A percentile compares a stretch with the other conserved stretches of the same genome.
Evolutionary conservation across 2,888 invertebrate species (phyloP).

Genomic region (Meteorus colon): DNA sequence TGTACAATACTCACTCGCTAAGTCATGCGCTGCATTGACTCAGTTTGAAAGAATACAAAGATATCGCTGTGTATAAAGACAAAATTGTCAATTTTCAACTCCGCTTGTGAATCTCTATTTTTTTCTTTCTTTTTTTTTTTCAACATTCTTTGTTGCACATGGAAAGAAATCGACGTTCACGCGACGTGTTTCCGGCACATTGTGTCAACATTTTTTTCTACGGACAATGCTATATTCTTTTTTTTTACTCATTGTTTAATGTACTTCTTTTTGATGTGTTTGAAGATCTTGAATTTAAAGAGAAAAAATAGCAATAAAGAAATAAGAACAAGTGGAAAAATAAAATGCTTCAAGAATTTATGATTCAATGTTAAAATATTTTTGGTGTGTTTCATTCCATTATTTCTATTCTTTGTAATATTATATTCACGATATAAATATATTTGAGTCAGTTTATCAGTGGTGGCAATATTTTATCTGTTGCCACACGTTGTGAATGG

Average conservation of each 20-base stretch:
- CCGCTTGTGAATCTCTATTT: neutral
- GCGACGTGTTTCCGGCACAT: slow-evolving; percentile 32
- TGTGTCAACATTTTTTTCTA: slow-evolving; percentile 28
- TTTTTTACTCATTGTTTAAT: neutral
- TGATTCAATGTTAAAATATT: slow-evolving; percentile 8
- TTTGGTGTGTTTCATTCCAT: neutral
- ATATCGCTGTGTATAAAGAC: neutral
- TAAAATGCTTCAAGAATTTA: slow-evolving; percentile 1
- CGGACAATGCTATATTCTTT: neutral
- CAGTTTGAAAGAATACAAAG: neutral
- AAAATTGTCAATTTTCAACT: slow-evolving; percentile 17
- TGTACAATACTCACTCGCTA: slow-evolving; percentile 17
- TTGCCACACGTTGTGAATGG: slow-evolving; percentile 6
- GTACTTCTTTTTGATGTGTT: neutral
- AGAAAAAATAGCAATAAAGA: neutral
- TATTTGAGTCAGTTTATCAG: neutral
- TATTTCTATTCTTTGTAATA: slow-evolving; percentile 1
- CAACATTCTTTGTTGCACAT: slow-evolving; percentile 8
- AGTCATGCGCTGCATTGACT: slow-evolving; percentile 12
- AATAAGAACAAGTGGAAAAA: neutral
- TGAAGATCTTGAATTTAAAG: neutral
- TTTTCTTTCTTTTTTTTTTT: slow-evolving; percentile 3
- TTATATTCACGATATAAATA: neutral
- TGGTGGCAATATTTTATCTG: slow-evolving; percentile 16
- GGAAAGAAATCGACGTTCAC: slow-evolving; percentile 27